Evolutionary conservation across 2,888 invertebrate species (phyloP), one percentile per base, ranked within the genome.

Genomic region (Caenorhabditis sp.): DNA sequence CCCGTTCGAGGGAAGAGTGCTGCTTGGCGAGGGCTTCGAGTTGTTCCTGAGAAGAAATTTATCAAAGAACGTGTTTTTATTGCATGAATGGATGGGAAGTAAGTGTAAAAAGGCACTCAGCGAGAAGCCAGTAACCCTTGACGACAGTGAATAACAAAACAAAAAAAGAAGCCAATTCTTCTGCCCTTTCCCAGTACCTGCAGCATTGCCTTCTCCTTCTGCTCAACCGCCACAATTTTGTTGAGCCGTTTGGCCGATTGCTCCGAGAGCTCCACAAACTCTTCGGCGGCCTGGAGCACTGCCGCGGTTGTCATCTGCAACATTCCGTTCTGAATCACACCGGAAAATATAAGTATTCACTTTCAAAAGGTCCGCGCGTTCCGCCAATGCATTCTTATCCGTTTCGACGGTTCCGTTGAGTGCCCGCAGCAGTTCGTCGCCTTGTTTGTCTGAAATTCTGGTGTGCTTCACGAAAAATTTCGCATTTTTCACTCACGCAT

Each of bases 1-100:
- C 88, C 90, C 95, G 94, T 91, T 99, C 99, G 81, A 99, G 92
- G 86, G 94, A 94, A 66, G 96, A 95, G 90, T 97, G 98, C 90
- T 99, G 99, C 83, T 95, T 93, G 13, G 99, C 99, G 78, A 99
- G 92, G 88, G 96, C 96, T 89, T 99, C 98, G 15, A 99, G 95
- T 91, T 99, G 95, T 89, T 96, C 96, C 89, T 96, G 95, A 37
- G 43, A 35, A 13, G 41, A 9, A 17, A 11, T 41, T n/a, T 30
- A 30, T 9, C 9, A 13, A 13, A 5, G 6, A 9, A 30, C 30
- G 30, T 30, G 6, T 30, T 30, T n/a, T n/a, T n/a, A n/a, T n/a
- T n/a, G n/a, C n/a, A n/a, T n/a, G n/a, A n/a, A n/a, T n/a, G n/a
- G n/a, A n/a, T n/a, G n/a, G n/a, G n/a, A n/a, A n/a, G n/a, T n/a